Evolutionary conservation across 2,888 invertebrate species (phyloP), one percentile per base, ranked within the genome.

Genomic region (Cephalotes varians): DNA sequence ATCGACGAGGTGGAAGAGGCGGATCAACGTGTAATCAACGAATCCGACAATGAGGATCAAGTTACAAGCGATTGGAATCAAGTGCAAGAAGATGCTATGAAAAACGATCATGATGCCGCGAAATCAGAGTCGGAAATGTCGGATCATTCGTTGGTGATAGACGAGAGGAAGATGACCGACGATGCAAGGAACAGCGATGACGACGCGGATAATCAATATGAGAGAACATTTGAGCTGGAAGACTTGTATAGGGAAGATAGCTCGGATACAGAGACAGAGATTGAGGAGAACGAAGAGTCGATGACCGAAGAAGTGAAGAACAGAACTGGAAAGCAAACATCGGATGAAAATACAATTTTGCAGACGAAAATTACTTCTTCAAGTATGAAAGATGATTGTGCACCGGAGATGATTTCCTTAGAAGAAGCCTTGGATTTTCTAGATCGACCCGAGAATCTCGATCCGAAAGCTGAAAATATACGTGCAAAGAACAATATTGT

Each of bases 121-220:
- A 93, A 94, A 84, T 93, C 92, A 0, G 94, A 94, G 31, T 94
- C 93, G 0, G 94, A 94, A 81, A 90, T 92, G 86, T 94, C 94
- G 0, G 93, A 94, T 81, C 92, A 91, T 82, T 93, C 94, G 7
- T 79, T 94, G 74, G 90, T 94, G 3, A 94, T 94, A 44, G 94
- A 94, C 37, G 93, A 94, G 54, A 92, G 91, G 12, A 93, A 93
- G 65, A 92, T 90, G n/a, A 86, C 85, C 10, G 93, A 93, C 15
- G 93, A 92, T 5, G 91, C 91, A n/a, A 91, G 90, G 60, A 92
- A 92, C 73, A 93, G 92, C 72, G 93, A 93, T 49, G 92, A 93
- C 28, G 93, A 93, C 44, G 90, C 86, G 2, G 93, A 93, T n/a
- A 88, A 86, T 49, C 88, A 88, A n/a, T 93, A 92, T 44, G 91